phyloP scores from a whole-genome alignment of 2,113 vertebrate genomes.

The Gallinago jamesoni region DNA sequence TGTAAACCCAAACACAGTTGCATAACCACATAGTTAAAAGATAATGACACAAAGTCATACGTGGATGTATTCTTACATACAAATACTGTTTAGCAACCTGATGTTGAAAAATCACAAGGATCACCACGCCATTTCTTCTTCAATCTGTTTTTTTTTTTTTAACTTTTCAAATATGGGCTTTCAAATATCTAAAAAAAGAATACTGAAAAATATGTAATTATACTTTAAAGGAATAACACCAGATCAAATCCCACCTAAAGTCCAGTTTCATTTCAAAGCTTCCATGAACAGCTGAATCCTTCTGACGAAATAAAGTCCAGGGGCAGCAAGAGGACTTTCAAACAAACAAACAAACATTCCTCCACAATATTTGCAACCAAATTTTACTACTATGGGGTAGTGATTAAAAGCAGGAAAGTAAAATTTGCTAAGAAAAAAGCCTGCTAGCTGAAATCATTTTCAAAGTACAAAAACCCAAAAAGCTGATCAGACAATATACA shows the following conservation, averaged over 20 bases:
- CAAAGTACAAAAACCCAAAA: not conserved
- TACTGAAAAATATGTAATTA: not conserved
- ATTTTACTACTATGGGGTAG: not conserved
- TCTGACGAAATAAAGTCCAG: not conserved
- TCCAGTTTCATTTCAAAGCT: not conserved
- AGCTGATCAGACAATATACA: not conserved
- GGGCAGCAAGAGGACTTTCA: not conserved
- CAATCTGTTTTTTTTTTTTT: not conserved
- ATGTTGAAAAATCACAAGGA: not conserved
- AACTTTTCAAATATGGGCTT: not conserved
- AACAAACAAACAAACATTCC: not conserved
- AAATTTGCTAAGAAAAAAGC: not conserved
- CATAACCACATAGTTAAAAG: conserved; percentile 29
- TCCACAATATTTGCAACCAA: not conserved
- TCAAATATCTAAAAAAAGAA: not conserved
- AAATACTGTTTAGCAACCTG: not conserved
- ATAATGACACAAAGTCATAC: not conserved
- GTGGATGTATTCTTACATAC: not conserved
- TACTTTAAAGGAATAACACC: not conserved
- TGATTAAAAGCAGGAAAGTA: not conserved
- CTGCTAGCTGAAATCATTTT: not conserved
- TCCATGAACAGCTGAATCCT: not conserved
- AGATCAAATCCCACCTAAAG: not conserved
- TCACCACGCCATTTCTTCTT: not conserved
- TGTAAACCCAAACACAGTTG: not conserved